Percentiles rank a stretch among this genome's conserved stretches.
Evolutionary conservation across 1,140 invertebrate species (phyloP).

Genomic region (Zaprionus tsacasi): DNA sequence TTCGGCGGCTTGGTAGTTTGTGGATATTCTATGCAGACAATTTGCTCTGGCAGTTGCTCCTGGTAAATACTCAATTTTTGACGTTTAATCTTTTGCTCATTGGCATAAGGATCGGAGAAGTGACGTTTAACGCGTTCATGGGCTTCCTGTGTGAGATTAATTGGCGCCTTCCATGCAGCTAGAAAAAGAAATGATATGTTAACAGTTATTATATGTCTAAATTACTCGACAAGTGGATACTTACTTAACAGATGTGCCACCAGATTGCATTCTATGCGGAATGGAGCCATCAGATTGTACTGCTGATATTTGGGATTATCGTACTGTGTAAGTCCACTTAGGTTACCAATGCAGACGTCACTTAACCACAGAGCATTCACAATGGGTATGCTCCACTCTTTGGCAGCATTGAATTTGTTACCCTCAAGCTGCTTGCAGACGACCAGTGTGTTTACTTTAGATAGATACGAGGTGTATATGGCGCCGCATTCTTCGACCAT

Average conservation of each 20-base stretch:
- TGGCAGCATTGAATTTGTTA: conserved; percentile 93
- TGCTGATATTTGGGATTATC: conserved; percentile 95
- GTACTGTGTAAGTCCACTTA: conserved; percentile 91
- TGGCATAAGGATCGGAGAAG: conserved; percentile 84
- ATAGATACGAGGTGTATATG: conserved; percentile 90
- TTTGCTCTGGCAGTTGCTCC: conserved; percentile 75
- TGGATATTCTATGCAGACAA: conserved; percentile 77
- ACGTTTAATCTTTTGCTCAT: conserved; percentile 86
- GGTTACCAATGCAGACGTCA: conserved; percentile 95
- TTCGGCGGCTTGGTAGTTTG: conserved; percentile 86
- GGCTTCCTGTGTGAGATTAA: conserved; percentile 94
- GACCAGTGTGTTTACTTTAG: conserved; percentile 90
- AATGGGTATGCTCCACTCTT: conserved; percentile 94
- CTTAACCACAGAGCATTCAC: conserved; percentile 97
- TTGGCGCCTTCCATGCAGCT: conserved; percentile 96
- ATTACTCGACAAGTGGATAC: conserved; percentile 58
- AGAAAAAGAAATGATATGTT: not conserved
- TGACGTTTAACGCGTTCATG: conserved; percentile 91
- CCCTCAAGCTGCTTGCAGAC: conserved; percentile 92
- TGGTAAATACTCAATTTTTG: conserved; percentile 83
- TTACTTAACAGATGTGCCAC: conserved; percentile 96
- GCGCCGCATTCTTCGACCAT: conserved; percentile 96
- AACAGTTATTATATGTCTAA: not conserved
- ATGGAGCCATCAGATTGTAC: conserved; percentile 91
- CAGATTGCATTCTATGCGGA: conserved; percentile 93